Conservation (phyloP, 2,113 vertebrate genomes). For the Pyrgilauda ruficollis region DNA sequence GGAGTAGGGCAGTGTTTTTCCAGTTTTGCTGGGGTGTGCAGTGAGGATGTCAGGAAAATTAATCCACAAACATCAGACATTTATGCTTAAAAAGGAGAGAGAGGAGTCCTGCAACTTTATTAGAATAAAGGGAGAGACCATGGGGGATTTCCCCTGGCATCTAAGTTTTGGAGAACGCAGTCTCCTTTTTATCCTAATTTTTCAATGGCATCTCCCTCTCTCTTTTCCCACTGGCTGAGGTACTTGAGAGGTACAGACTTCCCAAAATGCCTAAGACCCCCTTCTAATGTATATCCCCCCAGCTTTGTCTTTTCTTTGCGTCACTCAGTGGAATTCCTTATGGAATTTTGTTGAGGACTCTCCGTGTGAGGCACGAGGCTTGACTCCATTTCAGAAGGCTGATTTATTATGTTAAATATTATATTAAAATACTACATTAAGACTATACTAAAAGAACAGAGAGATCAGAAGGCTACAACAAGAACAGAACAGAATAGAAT, state of each 20-base stretch:
- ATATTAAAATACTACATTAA: too few relatives aligned
- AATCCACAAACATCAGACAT: background rate
- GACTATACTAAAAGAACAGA: too few relatives aligned
- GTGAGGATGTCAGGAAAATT: background rate
- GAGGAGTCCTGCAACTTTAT: background rate
- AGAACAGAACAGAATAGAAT: too few relatives aligned
- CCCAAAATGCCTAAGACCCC: rapidly evolving
- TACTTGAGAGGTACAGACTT: background rate
- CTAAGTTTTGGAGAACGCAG: background rate
- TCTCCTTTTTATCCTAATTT: background rate
- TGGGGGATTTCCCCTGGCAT: too few relatives aligned
- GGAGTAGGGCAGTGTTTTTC: background rate
- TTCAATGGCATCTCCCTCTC: rapidly evolving
- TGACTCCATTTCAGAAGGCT: too few relatives aligned
- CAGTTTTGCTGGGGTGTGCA: background rate
- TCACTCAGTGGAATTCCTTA: background rate
- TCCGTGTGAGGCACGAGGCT: too few relatives aligned
- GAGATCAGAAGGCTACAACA: too few relatives aligned
- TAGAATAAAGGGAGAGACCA: background rate
- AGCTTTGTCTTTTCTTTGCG: background rate
- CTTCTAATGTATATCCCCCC: too few relatives aligned
- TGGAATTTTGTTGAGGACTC: too few relatives aligned
- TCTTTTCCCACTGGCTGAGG: background rate
- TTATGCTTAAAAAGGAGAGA: background rate
- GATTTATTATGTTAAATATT: too few relatives aligned